Evolutionary conservation across 2,797 vertebrate genomes (phyloP).

Genomic region (Pipistrellus pygmaeus): DNA sequence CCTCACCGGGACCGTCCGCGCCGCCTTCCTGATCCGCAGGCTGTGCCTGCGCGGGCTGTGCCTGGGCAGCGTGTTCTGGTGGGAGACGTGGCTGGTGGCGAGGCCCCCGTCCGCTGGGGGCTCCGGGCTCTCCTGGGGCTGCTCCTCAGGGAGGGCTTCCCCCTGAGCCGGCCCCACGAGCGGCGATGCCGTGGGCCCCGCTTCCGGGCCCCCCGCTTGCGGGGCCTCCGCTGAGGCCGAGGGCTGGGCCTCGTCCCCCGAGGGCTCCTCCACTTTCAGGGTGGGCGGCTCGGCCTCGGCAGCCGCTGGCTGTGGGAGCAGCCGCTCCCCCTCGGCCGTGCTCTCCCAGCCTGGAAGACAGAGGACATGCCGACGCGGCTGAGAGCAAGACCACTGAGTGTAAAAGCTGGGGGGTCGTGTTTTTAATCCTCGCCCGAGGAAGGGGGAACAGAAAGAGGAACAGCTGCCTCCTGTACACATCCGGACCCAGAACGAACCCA

Average conservation of each 20-base stretch:
- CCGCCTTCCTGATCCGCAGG: not conserved
- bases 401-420: not conserved
- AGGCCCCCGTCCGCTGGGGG: not conserved
- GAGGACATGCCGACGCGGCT: too few relatives aligned
- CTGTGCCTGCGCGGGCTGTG: not conserved
- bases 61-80: not conserved
- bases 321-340: conserved; percentile 14
- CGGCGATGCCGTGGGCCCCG: not conserved
- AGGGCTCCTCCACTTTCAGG: not conserved
- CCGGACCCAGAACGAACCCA: not conserved
- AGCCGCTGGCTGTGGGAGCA: not conserved
- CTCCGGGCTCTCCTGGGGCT: not conserved
- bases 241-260: not conserved
- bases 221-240: not conserved
- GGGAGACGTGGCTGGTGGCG: not conserved
- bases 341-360: conserved; percentile 78
- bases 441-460: not conserved
- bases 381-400: not conserved
- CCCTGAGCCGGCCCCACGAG: not conserved
- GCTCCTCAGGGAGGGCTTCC: not conserved
- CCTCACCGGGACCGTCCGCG: accelerated
- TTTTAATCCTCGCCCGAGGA: not conserved
- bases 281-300: not conserved
- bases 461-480: not conserved
- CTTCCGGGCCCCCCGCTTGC: not conserved